phyloP scores from a whole-genome alignment of 2,888 invertebrate genomes.

The Dione juno region DNA sequence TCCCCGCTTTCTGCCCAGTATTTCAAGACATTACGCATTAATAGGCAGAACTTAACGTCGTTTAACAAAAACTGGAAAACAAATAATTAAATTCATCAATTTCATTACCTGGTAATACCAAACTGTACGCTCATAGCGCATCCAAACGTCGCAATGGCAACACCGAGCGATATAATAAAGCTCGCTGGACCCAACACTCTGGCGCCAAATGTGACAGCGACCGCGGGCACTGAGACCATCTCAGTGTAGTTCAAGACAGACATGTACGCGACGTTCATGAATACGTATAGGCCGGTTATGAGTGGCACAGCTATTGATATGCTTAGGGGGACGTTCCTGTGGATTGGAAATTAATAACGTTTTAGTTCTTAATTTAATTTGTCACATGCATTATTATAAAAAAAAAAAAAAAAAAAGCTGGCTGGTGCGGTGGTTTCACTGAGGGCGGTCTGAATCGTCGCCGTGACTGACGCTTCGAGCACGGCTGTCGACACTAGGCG shows the following conservation, averaged over 20 bases:
- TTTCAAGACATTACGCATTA: no score
- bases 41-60: no score
- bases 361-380: no score
- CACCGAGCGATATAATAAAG: conserved; percentile 89
- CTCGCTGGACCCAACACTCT: conserved; percentile 86
- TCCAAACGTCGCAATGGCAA: conserved; percentile 90
- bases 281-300: conserved; percentile 90
- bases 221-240: conserved; percentile 89
- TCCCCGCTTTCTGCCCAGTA: no score
- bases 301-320: conserved; percentile 92
- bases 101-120: conserved; percentile 85
- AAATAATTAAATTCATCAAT: no score
- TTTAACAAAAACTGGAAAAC: no score
- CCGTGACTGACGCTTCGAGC: no score
- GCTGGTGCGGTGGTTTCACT: no score
- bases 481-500: no score
- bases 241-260: conserved; percentile 88
- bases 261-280: conserved; percentile 95
- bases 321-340: conserved; percentile 90
- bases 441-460: no score
- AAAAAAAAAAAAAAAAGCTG: no score
- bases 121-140: conserved; percentile 91
- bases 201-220: conserved; percentile 90
- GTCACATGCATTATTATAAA: no score
- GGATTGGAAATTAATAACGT: neutral